Evolutionary conservation across 2,888 invertebrate genomes (phyloP), one percentile per base, ranked within the genome.

Genomic region (Didymodactylos carnosus): DNA sequence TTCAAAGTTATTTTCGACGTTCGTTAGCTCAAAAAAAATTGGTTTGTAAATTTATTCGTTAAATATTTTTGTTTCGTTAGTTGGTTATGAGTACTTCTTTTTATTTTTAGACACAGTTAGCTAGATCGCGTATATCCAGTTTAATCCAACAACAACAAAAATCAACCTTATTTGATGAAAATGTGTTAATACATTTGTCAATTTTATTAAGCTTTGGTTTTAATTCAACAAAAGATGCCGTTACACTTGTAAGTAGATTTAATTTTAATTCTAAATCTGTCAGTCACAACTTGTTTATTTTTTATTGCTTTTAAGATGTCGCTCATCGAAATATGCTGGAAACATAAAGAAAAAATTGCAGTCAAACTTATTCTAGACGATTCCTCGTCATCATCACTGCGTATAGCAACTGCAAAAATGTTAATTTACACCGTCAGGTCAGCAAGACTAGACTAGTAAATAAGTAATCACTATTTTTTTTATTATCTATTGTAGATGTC

Each of bases 1-100:
- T 94, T 75, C 93, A 94, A 83, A 79, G 79, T 23, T 78, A 77
- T 29, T 82, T 76, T 75, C 77, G 82, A 76, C 80, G 81, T 16
- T 79, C 78, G 75, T 76, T 72, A 70, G 77, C 77, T 29, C 78
- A 81, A 70, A 79, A 78, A 73, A 76, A 73, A 77, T 77, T 78
- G 78, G 82, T 82, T 78, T 71, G 76, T 75, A 27, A 25, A 69
- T 16, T 16, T 35, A 25, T 39, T 13, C 11, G 13, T 49, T 4
- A 10, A 19, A 4, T 16, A n/a, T n/a, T n/a, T n/a, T n/a, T n/a
- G n/a, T n/a, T n/a, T n/a, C n/a, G n/a, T n/a, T n/a, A 23, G 25
- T 19, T 49, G 2, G 2, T 25, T 23, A 49, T 62, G 1, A 62
- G n/a, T n/a, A n/a, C n/a, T n/a, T n/a, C n/a, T 19, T 35, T 35